Evolutionary conservation across 2,888 invertebrate genomes (phyloP), one percentile per base, ranked within the genome.

Genomic region (Camponotus fellah): DNA sequence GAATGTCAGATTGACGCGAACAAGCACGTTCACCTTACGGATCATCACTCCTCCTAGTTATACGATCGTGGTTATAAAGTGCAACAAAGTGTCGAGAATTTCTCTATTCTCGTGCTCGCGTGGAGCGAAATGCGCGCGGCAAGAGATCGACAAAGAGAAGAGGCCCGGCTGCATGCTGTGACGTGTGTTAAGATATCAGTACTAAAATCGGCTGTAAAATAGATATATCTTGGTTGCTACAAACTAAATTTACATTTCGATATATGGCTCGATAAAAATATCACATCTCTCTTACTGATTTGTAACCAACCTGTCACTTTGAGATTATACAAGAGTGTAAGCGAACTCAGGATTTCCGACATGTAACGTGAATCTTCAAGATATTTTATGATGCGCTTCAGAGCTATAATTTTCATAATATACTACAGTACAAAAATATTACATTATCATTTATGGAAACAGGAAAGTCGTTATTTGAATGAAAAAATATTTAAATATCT

Each of bases 221-320:
- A 90, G 91, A 93, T 92, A 91, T 90, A 49, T 87, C 66, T 83
- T 74, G 85, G 83, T 74, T 87, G 91, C 88, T 90, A 87, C 91
- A 91, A 91, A 91, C 91, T 92, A 92, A 92, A 94, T 94, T 94
- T 94, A 93, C 93, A 93, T 93, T 93, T 91, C 93, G 93, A 93
- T 93, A 92, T 93, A 92, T 90, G 92, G 90, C 91, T 88, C 93
- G 93, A 93, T 93, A 94, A 94, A 93, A 93, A 92, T 92, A 92
- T 92, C 92, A 92, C 91, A 90, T 93, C 91, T 92, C 89, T 92
- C 89, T 89, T 86, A 89, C 85, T 80, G 88, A 80, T 82, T 85
- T 77, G 77, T 72, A 68, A 60, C 81, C 68, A 74, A 80, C 66
- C 76, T 75, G 66, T 84, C 64, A 72, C 69, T 40, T 43, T 65